Percentiles rank a stretch among this genome's conserved stretches.
Conservation (phyloP, 2,797 vertebrate genomes). For the Sparidentex hasta region DNA sequence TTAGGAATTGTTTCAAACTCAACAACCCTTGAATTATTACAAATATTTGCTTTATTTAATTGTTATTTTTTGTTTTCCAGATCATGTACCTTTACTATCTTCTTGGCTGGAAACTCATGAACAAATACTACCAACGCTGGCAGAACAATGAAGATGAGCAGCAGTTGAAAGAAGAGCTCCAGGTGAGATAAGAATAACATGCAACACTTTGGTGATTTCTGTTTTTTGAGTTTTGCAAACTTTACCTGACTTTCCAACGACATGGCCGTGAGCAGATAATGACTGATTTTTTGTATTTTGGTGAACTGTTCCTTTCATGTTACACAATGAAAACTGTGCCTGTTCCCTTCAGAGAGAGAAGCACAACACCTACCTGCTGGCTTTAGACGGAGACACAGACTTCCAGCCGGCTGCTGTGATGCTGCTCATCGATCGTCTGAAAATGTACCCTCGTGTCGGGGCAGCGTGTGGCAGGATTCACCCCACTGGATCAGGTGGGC, state of each 20-base stretch:
- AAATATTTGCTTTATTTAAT: neutral
- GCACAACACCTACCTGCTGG: conserved; percentile 83
- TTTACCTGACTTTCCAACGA: too few relatives aligned
- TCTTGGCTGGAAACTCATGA: conserved; percentile 78
- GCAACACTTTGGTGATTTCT: too few relatives aligned
- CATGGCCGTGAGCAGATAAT: too few relatives aligned
- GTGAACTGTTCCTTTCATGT: too few relatives aligned
- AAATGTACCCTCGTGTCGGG: conserved; percentile 80
- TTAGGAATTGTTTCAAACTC: too few relatives aligned
- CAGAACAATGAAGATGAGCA: neutral
- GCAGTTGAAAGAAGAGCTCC: neutral
- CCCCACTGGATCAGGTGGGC: conserved; percentile 83
- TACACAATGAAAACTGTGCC: neutral
- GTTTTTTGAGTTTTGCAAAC: too few relatives aligned
- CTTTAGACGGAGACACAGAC: conserved; percentile 85
- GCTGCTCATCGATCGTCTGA: conserved; percentile 83
- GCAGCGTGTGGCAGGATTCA: conserved; percentile 86
- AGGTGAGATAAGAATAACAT: conserved; percentile 55
- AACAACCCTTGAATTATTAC: neutral
- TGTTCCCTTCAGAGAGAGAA: conserved; percentile 70
- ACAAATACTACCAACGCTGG: conserved; percentile 57
- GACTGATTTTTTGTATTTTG: too few relatives aligned
- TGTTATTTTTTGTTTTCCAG: conserved; percentile 47
- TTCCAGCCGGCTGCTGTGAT: conserved; percentile 83
- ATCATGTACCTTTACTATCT: conserved; percentile 85